Evolutionary conservation across 2,797 vertebrate species (phyloP).

Genomic region (Acridotheres tristis): DNA sequence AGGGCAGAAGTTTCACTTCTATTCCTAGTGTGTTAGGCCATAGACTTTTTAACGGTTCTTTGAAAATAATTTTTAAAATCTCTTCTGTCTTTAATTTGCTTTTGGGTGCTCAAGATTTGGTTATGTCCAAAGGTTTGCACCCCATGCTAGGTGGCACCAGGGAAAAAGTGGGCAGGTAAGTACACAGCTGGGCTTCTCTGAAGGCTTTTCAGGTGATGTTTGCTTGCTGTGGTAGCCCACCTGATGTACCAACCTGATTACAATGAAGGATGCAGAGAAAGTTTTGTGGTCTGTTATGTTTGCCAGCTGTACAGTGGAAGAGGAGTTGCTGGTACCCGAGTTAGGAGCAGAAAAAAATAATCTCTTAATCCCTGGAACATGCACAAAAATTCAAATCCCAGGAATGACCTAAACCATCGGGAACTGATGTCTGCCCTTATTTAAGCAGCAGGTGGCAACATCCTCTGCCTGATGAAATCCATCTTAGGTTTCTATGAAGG

Average conservation of each 20-base stretch:
- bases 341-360: fast-evolving
- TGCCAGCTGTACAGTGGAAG: not conserved
- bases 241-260: not conserved
- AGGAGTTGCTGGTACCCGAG: not conserved
- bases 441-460: conserved; percentile 59
- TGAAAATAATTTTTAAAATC: not conserved
- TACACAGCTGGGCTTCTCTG: not conserved
- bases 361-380: not conserved
- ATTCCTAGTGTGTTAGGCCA: not conserved
- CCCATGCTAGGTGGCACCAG: not conserved
- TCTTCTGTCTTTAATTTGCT: not conserved
- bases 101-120: not conserved
- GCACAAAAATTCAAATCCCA: not conserved
- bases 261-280: not conserved
- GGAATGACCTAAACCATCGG: not conserved
- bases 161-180: not conserved
- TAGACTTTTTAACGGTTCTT: not conserved
- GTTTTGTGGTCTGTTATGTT: not conserved
- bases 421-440: not conserved
- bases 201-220: not conserved
- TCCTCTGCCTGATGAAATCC: not conserved
- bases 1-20: not conserved
- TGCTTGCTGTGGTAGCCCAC: not conserved
- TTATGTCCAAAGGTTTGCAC: fast-evolving
- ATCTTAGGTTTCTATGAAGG: fast-evolving